A percentile compares a stretch with the other conserved stretches of the same genome.
phyloP scores from a whole-genome alignment of 2,888 invertebrate genomes.

The Cataglyphis altisquamis region DNA sequence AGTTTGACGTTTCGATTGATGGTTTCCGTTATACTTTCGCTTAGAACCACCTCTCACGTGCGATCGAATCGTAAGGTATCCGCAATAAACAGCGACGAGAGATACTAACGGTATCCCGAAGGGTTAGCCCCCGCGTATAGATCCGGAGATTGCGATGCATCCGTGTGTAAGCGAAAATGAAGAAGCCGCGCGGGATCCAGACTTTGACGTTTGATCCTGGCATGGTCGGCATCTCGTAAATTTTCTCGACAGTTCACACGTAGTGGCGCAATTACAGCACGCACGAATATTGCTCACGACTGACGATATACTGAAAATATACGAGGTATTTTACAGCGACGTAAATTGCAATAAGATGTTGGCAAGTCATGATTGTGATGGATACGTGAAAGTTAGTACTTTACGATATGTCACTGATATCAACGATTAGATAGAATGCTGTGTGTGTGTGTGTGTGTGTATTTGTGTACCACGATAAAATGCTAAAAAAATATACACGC shows the following conservation, averaged over 20 bases:
- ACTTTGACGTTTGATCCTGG: constrained; percentile 72
- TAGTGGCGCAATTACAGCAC: constrained; percentile 42
- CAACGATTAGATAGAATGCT: neutral
- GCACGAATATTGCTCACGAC: constrained; percentile 21
- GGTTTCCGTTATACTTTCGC: constrained; percentile 1
- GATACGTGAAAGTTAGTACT: constrained; percentile 1
- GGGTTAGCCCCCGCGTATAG: constrained; percentile 17
- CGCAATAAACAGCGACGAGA: constrained; percentile 32
- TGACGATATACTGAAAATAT: constrained; percentile 14
- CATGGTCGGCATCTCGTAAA: constrained; percentile 69
- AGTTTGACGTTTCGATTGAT: constrained; percentile 32
- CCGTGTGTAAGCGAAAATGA: constrained; percentile 38
- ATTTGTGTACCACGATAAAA: neutral
- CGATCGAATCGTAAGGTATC: constrained; percentile 41
- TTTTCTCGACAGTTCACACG: constrained; percentile 66
- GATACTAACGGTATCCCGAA: constrained; percentile 17
- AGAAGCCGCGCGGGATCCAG: constrained; percentile 42
- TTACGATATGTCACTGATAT: neutral
- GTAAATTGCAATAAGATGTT: neutral
- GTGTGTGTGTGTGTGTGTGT: neutral
- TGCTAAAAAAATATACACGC: neutral
- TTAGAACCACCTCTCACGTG: constrained; percentile 8
- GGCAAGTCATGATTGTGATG: neutral
- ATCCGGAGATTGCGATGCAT: constrained; percentile 33
- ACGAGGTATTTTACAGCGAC: neutral